Conservation (phyloP, 2,797 vertebrate genomes). For the Darevskia nairensis region DNA sequence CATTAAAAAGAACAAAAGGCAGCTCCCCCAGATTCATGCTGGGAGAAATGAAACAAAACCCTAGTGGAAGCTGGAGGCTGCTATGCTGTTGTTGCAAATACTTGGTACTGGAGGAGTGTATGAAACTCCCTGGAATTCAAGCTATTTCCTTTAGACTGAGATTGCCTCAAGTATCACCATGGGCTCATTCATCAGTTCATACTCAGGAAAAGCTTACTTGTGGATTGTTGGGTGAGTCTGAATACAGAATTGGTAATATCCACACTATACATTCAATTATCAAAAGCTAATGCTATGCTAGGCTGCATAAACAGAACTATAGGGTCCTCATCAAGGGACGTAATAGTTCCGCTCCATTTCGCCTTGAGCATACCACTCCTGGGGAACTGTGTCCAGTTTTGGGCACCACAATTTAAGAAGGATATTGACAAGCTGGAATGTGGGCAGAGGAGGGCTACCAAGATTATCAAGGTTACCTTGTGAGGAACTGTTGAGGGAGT, state of each 20-base stretch:
- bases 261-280: no score
- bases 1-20: neutral
- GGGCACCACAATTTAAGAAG: no score
- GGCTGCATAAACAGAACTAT: no score
- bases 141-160: neutral
- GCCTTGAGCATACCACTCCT: no score
- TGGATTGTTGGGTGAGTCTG: neutral
- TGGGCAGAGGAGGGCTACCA: no score
- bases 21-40: neutral
- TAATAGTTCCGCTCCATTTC: no score
- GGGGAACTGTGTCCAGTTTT: no score
- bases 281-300: no score
- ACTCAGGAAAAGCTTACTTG: neutral
- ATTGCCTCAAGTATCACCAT: slow-evolving; percentile 10
- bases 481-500: no score
- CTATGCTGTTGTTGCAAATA: neutral
- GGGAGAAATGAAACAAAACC: neutral
- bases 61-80: neutral
- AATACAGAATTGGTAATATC: neutral
- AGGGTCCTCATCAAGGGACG: no score
- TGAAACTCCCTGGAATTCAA: neutral
- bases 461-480: no score
- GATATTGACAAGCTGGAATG: no score
- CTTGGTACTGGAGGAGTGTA: neutral
- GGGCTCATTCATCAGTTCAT: neutral